phyloP scores from a whole-genome alignment of 2,113 vertebrate genomes.

The Sceloporus undulatus region DNA sequence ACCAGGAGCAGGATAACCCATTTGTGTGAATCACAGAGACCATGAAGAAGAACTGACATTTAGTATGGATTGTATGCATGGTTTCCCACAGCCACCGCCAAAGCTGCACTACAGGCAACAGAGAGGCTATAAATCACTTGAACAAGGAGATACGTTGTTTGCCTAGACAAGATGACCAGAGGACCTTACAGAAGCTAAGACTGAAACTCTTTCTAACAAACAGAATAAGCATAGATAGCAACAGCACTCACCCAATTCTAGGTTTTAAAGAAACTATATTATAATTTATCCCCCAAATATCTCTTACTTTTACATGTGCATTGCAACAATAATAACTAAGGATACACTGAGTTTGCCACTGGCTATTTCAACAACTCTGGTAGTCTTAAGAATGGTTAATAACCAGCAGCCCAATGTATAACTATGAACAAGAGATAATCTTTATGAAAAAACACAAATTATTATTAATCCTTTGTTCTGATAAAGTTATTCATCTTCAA shows the following conservation, averaged over 20 bases:
- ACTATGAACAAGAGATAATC: constrained; percentile 1
- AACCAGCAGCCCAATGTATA: not conserved
- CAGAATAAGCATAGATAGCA: not conserved
- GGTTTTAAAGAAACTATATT: not conserved
- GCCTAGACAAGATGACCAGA: not conserved
- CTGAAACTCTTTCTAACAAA: not conserved
- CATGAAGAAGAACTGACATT: too few species aligned
- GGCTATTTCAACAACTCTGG: constrained; percentile 16
- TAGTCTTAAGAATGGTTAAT: constrained; percentile 24
- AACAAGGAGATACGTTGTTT: not conserved
- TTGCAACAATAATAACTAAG: not conserved
- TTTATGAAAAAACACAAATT: not conserved
- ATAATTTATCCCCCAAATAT: too few species aligned
- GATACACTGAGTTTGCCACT: not conserved
- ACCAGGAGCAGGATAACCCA: too few species aligned
- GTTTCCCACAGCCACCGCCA: not conserved
- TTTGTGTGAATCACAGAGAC: too few species aligned
- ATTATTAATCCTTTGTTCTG: constrained; percentile 9
- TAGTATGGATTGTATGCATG: not conserved
- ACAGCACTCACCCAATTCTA: not conserved
- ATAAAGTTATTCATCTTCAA: not conserved
- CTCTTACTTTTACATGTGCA: not conserved
- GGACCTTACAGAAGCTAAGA: not conserved
- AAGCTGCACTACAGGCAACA: not conserved
- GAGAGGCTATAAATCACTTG: not conserved